Conservation (phyloP, 1,140 invertebrate genomes). For the Neodiprion lecontei region DNA sequence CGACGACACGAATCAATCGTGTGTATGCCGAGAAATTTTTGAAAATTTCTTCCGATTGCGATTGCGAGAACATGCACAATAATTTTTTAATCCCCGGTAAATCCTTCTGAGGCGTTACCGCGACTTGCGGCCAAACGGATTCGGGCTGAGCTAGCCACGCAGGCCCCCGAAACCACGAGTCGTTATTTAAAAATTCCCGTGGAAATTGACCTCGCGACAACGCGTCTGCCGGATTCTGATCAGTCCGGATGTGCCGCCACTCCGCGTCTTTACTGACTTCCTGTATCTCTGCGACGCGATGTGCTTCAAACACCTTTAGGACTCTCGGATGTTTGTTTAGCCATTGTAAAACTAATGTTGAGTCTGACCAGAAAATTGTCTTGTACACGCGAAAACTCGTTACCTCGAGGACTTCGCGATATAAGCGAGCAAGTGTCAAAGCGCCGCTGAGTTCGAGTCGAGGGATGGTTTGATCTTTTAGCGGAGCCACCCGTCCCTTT, state of each 20-base stretch:
- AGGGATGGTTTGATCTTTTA: constrained; percentile 22
- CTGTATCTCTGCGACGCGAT: constrained; percentile 23
- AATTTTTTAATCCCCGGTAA: constrained; percentile 23
- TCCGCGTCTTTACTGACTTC: too few species aligned
- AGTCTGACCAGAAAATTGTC: constrained; percentile 13
- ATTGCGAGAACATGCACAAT: constrained; percentile 21
- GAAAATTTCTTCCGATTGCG: constrained; percentile 22
- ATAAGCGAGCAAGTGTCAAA: constrained; percentile 21
- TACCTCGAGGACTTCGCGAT: constrained; percentile 21
- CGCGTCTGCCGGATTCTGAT: too few species aligned
- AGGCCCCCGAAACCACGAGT: constrained; percentile 23
- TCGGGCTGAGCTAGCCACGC: constrained; percentile 21
- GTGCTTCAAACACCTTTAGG: constrained; percentile 19
- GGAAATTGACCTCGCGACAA: too few species aligned
- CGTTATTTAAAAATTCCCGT: too few species aligned
- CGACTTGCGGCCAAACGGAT: constrained; percentile 19
- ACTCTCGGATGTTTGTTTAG: constrained; percentile 8
- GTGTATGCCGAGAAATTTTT: not conserved
- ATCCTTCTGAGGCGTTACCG: constrained; percentile 17
- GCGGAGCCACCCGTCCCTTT: constrained; percentile 1
- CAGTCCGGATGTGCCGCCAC: too few species aligned
- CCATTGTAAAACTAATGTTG: constrained; percentile 6
- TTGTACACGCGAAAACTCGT: constrained; percentile 10
- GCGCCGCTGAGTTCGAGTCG: constrained; percentile 25
- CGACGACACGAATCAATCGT: not conserved